Percentiles rank a stretch among this genome's conserved stretches.
phyloP scores from a whole-genome alignment of 2,797 vertebrate species.

The Pitangus sulphuratus region DNA sequence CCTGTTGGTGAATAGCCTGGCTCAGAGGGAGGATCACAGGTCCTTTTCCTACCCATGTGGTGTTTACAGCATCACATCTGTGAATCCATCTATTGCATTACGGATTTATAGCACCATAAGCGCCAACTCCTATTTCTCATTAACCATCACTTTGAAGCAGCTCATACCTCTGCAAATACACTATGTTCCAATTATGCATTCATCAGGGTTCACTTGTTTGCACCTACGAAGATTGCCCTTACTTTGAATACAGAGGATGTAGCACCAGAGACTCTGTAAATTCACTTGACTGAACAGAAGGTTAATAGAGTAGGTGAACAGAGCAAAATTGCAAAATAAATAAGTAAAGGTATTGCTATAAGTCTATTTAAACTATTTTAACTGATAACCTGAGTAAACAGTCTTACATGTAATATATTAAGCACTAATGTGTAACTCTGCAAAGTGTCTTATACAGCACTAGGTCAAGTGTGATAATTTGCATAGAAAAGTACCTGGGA shows the following conservation, averaged over 20 bases:
- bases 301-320: background rate
- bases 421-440: background rate
- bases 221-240: background rate
- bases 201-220: background rate
- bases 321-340: background rate
- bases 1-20: background rate
- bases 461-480: background rate
- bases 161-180: background rate
- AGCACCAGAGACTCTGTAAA: background rate
- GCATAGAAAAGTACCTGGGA: background rate
- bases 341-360: background rate
- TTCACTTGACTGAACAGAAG: background rate
- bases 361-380: background rate
- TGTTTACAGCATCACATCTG: rapidly evolving
- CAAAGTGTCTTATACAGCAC: background rate
- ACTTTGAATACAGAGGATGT: background rate
- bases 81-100: background rate
- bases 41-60: background rate
- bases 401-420: background rate
- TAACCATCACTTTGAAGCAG: background rate
- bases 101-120: background rate
- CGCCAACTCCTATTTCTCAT: background rate
- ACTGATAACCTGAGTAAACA: background rate
- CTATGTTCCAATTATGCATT: rapidly evolving
- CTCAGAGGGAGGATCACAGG: background rate